Evolutionary conservation across 2,113 vertebrate species (phyloP), one percentile per base, ranked within the genome.

Genomic region (Eptesicus fuscus): DNA sequence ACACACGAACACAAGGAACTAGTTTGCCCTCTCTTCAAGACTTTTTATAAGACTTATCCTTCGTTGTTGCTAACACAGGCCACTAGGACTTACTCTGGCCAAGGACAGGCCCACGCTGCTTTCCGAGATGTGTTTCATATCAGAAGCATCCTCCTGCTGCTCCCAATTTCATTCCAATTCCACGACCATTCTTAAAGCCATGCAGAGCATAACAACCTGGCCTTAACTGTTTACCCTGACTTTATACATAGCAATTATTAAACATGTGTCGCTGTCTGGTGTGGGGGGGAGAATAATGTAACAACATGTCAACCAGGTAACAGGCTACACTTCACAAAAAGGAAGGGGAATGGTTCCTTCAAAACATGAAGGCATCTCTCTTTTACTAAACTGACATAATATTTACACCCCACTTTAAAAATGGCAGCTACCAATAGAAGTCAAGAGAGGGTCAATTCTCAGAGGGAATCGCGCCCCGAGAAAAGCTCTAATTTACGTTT

Each of bases 301-400:
- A 96, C 44, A 83, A 61, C 37, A 49, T 88, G 88, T 95, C 97
- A 95, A 90, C 95, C 96, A 93, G 56, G 22, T 37, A 92, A 74
- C 4, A 59, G 88, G 65, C 76, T 90, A 71, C 56, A 90, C 59
- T 97, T 95, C 82, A 67, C 44, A 51, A 20, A 92, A 88, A 95
- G 73, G n/a, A 91, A 96, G 90, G 63, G 73, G 61, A 97, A 69
- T 28, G 53, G 84, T 96, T 86, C 95, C 90, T 82, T 71, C 67
- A 78, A 80, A 93, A 91, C 95, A 65, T 65, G 71, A 97, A 97
- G 91, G 87, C 90, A 93, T 97, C 95, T 76, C 35, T 95, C 82
- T 90, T 97, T 92, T 91, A 92, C 95, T 92, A 94, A 92, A 90
- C 90, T 97, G 97, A 96, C 96, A 97, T 93, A 97, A 97, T 96